These are phyloP conservation scores for Dromococcyx pavoninus DNA, from an alignment of 2,797 vertebrate genomes.

Conservation along the genomic window DNA sequence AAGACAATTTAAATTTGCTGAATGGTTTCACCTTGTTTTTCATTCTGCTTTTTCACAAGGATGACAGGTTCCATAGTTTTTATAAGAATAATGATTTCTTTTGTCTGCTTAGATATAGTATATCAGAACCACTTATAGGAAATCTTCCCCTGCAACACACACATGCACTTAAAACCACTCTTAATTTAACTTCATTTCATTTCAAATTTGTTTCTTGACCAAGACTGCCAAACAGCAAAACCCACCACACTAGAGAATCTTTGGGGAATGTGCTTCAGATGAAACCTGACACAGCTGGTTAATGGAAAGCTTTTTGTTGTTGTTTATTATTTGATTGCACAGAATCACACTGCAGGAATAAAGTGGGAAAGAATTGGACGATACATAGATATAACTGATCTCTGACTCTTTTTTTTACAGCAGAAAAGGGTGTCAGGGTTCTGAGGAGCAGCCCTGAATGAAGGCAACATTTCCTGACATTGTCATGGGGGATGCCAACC, in stretches of 20 bases:
- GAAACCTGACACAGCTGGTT: not conserved
- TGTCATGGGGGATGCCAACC: not conserved
- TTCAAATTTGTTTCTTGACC: constrained; percentile 7
- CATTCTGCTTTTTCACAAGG: not conserved
- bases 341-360: not conserved
- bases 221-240: constrained; percentile 15
- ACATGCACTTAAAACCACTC: not conserved
- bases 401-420: not conserved
- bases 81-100: not conserved
- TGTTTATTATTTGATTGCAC: constrained; percentile 15
- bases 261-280: not conserved
- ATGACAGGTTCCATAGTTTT: not conserved
- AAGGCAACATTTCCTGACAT: not conserved
- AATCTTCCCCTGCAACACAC: not conserved
- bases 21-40: not conserved
- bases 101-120: not conserved
- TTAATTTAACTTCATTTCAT: constrained; percentile 30
- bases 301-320: not conserved
- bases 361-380: not conserved
- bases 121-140: not conserved
- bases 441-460: not conserved
- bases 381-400: not conserved
- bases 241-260: not conserved
- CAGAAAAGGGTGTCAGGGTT: not conserved
- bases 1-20: not conserved